phyloP scores from a whole-genome alignment of 2,888 invertebrate genomes.

The Lasius fuliginosus region DNA sequence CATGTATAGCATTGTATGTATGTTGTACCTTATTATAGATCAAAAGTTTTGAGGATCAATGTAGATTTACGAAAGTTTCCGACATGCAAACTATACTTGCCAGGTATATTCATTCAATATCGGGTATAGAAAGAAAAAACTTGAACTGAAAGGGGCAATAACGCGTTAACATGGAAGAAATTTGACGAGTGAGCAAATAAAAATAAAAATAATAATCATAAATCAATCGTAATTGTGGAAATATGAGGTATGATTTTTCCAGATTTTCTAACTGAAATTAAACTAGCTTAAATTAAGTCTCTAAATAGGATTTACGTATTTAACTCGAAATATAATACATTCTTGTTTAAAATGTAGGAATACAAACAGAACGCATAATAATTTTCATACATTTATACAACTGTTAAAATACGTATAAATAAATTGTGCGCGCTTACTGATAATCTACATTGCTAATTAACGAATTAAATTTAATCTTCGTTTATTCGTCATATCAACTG shows the following conservation, averaged over 20 bases:
- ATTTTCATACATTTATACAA: background rate
- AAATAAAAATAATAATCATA: background rate
- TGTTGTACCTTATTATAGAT: constrained; percentile 1
- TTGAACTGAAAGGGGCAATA: constrained; percentile 1
- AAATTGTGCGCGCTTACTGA: constrained; percentile 4
- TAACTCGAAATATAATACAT: background rate
- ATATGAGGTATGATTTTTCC: background rate
- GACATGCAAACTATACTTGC: constrained; percentile 14
- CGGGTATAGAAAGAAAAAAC: background rate
- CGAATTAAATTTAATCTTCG: background rate
- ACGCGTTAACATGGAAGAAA: background rate
- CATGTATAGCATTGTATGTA: background rate
- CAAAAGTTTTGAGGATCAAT: background rate
- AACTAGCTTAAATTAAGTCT: background rate
- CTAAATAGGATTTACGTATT: background rate
- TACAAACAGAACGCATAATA: background rate
- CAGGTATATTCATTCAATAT: background rate
- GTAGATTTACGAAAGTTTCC: constrained; percentile 29
- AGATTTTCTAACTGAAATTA: background rate
- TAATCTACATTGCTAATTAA: constrained; percentile 11
- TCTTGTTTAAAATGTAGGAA: background rate
- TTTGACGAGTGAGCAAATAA: background rate
- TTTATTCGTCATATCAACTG: background rate
- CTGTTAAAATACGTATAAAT: background rate
- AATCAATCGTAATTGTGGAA: background rate